Evolutionary conservation across 1,140 invertebrate genomes (phyloP).

Genomic region (Drosophila paulistorum): DNA sequence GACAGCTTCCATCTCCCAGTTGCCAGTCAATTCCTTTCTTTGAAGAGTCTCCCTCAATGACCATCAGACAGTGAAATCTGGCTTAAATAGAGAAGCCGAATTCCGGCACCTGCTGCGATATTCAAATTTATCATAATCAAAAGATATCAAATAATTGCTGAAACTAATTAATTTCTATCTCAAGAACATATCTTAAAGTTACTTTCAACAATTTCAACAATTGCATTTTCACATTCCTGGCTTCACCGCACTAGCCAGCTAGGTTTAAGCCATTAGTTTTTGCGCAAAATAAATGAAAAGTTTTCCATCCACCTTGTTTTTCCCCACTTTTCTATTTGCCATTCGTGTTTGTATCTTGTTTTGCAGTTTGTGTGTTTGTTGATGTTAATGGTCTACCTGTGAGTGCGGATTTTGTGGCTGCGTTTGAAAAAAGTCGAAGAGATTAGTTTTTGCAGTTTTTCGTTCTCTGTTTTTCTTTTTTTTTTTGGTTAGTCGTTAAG

Average conservation of each 20-base stretch:
- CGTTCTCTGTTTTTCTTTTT: background rate
- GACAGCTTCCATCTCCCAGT: constrained; percentile 35
- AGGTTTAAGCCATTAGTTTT: constrained; percentile 5
- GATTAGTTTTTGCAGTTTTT: constrained; percentile 8
- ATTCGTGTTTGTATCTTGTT: background rate
- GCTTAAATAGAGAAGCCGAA: constrained; percentile 26
- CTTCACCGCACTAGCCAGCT: background rate
- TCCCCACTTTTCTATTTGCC: background rate
- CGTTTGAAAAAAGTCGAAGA: constrained; percentile 2
- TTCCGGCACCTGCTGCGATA: constrained; percentile 42
- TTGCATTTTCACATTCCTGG: background rate
- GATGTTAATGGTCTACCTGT: constrained; percentile 11
- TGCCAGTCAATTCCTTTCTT: constrained; percentile 36
- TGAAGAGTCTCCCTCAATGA: constrained; percentile 23
- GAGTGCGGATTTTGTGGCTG: constrained; percentile 4
- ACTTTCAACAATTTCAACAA: background rate
- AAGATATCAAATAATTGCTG: background rate
- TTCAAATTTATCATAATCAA: constrained; percentile 43
- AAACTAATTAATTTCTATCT: constrained; percentile 1
- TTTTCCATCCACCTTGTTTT: background rate
- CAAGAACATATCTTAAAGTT: background rate
- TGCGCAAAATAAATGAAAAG: background rate
- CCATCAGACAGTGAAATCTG: constrained; percentile 67
- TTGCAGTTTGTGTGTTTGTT: constrained; percentile 39
- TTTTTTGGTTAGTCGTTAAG: constrained; percentile 1